Percentiles rank a stretch among this genome's conserved stretches.
These are phyloP conservation scores for Musca domestica DNA, from an alignment of 1,140 invertebrate species.

Conservation along the genomic window DNA sequence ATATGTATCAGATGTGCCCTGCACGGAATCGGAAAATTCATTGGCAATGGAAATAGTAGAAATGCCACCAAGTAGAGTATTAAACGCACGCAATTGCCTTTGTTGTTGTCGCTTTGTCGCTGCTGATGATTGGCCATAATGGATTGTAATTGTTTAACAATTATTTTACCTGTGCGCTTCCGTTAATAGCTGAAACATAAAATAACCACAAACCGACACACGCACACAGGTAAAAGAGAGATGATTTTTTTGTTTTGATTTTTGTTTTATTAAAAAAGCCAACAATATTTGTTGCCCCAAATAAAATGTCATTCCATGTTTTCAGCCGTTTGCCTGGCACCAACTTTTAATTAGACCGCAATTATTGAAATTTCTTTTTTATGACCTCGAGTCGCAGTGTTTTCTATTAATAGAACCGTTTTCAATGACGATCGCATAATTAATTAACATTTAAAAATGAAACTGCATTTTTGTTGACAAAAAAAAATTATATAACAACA, in stretches of 20 bases:
- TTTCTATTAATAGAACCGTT: too few species aligned
- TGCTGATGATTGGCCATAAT: constrained; percentile 6
- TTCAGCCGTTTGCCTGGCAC: too few species aligned
- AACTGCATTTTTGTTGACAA: too few species aligned
- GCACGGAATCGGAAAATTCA: not conserved
- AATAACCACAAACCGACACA: too few species aligned
- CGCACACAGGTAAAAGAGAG: too few species aligned
- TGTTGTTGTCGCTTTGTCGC: not conserved
- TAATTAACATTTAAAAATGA: too few species aligned
- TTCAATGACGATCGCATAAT: too few species aligned
- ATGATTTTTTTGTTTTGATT: not conserved
- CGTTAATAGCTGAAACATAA: not conserved
- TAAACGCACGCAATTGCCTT: not conserved
- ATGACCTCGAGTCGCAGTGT: too few species aligned
- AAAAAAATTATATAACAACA: too few species aligned
- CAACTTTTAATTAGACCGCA: too few species aligned
- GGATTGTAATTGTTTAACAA: not conserved
- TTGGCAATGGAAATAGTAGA: not conserved
- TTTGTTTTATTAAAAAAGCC: not conserved
- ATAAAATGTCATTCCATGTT: too few species aligned
- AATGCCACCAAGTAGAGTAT: not conserved
- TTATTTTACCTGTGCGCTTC: constrained; percentile 6
- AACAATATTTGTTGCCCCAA: not conserved
- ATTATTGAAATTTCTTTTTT: too few species aligned
- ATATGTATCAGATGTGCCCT: constrained; percentile 46